Evolutionary conservation across 2,113 vertebrate genomes (phyloP).

Genomic region (Sialia sialis): DNA sequence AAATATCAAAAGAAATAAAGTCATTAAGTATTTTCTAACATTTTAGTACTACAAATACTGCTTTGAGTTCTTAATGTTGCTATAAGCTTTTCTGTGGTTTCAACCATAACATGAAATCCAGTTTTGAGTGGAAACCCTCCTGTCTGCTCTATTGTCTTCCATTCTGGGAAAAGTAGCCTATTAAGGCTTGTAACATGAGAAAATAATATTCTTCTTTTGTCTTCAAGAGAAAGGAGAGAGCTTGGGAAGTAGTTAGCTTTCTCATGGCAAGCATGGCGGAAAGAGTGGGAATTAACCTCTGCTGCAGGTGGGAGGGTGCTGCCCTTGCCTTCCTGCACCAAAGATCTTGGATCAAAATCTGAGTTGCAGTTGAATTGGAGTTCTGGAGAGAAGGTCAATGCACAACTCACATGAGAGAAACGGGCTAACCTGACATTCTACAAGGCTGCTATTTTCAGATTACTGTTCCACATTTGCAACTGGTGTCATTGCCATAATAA

Average conservation of each 20-base stretch:
- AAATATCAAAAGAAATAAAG: neutral
- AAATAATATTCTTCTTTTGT: neutral
- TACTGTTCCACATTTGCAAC: neutral
- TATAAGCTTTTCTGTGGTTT: neutral
- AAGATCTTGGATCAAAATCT: neutral
- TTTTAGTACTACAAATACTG: neutral
- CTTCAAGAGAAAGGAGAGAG: neutral
- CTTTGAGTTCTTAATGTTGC: neutral
- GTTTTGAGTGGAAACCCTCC: neutral
- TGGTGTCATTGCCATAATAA: neutral
- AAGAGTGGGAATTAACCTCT: neutral
- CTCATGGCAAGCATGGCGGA: neutral
- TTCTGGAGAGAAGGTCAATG: neutral
- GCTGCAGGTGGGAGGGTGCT: neutral
- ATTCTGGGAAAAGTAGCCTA: neutral
- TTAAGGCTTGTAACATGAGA: neutral
- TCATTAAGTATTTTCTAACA: neutral
- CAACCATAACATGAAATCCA: neutral
- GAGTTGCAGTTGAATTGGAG: neutral
- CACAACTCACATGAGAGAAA: neutral
- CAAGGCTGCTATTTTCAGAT: neutral
- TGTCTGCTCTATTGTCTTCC: neutral
- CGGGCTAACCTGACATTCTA: neutral
- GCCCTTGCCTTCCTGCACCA: neutral
- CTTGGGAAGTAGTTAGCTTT: neutral